phyloP scores from a whole-genome alignment of 2,797 vertebrate species.

The Hylomyscus alleni region DNA sequence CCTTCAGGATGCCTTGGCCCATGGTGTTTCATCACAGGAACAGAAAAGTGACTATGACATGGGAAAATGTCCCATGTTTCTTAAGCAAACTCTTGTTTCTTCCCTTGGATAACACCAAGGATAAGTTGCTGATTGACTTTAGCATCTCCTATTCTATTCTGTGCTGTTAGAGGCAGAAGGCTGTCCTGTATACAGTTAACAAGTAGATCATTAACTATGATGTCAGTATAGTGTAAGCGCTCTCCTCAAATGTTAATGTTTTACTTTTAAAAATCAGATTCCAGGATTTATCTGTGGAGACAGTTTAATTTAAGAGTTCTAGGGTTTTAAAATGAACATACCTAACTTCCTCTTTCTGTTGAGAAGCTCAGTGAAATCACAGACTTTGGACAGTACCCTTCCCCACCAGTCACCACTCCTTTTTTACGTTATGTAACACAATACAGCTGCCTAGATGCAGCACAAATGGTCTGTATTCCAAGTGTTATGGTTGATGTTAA shows the following conservation, averaged over 20 bases:
- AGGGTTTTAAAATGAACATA: not conserved
- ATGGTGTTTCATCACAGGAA: not conserved
- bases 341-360: not conserved
- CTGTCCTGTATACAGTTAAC: not conserved
- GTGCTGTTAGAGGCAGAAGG: not conserved
- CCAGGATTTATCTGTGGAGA: not conserved
- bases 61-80: not conserved
- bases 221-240: not conserved
- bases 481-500: not conserved
- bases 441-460: not conserved
- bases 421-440: not conserved
- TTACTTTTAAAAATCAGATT: not conserved
- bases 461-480: not conserved
- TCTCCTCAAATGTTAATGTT: not conserved
- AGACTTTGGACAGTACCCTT: not conserved
- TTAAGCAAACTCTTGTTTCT: not conserved
- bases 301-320: constrained; percentile 39
- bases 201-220: not conserved
- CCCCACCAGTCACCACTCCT: not conserved
- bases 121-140: not conserved
- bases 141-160: not conserved
- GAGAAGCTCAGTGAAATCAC: not conserved
- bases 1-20: no score
- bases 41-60: not conserved
- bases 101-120: not conserved